Percentiles rank a stretch among this genome's conserved stretches.
Conservation (phyloP, 2,797 vertebrate genomes). For the Tinamus major region DNA sequence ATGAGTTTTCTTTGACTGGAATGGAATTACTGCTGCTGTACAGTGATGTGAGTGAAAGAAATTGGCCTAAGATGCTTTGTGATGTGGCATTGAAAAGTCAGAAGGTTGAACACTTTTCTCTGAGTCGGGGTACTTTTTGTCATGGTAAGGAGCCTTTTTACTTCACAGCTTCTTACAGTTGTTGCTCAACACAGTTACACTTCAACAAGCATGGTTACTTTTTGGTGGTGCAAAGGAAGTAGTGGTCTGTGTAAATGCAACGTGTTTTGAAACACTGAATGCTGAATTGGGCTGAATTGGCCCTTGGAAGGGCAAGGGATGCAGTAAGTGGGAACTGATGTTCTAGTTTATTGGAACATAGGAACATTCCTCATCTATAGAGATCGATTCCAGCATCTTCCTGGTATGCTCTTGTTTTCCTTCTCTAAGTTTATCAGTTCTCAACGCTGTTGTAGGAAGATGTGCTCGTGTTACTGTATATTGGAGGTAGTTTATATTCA, state of each 20-base stretch:
- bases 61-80: not conserved
- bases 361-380: rapidly evolving
- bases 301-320: too few relatives aligned
- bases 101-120: not conserved
- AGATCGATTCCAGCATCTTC: not conserved
- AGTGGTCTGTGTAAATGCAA: not conserved
- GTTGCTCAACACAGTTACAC: not conserved
- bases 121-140: not conserved
- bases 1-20: not conserved
- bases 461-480: not conserved
- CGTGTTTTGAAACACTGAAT: not conserved
- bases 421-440: not conserved
- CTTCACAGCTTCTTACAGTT: not conserved
- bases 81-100: not conserved
- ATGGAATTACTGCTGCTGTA: not conserved
- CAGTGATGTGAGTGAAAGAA: not conserved
- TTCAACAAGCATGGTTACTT: rapidly evolving
- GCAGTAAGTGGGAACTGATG: not conserved
- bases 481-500: not conserved
- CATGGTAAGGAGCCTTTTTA: not conserved
- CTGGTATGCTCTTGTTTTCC: not conserved
- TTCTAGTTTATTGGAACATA: not conserved
- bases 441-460: not conserved
- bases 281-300: not conserved
- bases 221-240: not conserved